Evolutionary conservation across 2,888 invertebrate species (phyloP).

Genomic region (Limnephilus marmoratus): DNA sequence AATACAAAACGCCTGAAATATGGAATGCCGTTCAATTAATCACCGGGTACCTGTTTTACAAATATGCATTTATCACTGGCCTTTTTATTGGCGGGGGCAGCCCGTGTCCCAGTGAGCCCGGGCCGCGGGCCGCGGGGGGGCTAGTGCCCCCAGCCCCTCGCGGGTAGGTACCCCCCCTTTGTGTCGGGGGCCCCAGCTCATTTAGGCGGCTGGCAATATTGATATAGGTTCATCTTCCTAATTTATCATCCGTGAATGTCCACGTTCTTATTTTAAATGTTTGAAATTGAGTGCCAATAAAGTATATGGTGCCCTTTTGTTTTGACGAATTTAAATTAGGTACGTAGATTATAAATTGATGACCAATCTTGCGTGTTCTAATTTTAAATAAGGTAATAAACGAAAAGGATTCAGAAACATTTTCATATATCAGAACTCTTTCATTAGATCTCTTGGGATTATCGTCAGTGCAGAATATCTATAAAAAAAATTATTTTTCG

Average conservation of each 20-base stretch:
- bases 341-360: background rate
- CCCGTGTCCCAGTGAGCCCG: background rate
- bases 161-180: conserved; percentile 33
- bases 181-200: conserved; percentile 25
- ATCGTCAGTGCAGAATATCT: too few relatives aligned
- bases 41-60: conserved; percentile 59
- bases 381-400: too few relatives aligned
- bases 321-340: background rate
- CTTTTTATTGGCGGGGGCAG: conserved; percentile 64
- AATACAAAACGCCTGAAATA: conserved; percentile 62
- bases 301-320: background rate
- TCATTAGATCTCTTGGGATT: too few relatives aligned
- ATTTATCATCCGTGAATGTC: background rate
- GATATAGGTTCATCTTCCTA: conserved; percentile 37
- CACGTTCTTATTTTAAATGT: background rate
- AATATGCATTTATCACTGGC: conserved; percentile 65
- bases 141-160: conserved; percentile 52
- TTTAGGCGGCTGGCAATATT: conserved; percentile 35
- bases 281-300: background rate
- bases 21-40: conserved; percentile 66
- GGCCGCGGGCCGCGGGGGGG: conserved; percentile 56
- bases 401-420: too few relatives aligned
- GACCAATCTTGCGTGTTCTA: too few relatives aligned
- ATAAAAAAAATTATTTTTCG: too few relatives aligned
- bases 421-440: too few relatives aligned